Evolutionary conservation across 2,888 invertebrate genomes (phyloP).

Genomic region (Tupiocoris notatus): DNA sequence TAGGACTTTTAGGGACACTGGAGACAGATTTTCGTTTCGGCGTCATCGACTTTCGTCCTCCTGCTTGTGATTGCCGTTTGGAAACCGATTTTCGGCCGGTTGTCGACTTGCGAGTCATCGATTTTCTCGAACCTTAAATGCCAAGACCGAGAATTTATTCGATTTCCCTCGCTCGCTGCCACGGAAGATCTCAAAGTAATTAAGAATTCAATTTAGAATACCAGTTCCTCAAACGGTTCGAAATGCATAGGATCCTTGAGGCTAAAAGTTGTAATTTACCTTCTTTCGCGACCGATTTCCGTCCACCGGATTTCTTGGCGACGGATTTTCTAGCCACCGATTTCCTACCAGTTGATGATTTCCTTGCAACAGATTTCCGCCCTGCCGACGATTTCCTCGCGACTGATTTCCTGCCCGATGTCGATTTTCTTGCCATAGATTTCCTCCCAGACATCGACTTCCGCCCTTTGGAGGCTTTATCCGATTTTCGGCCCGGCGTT

Average conservation of each 20-base stretch:
- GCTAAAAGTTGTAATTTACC: no score
- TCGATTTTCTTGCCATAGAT: not conserved
- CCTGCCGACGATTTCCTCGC: not conserved
- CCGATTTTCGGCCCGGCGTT: not conserved
- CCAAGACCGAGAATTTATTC: no score
- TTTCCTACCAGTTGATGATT: constrained; percentile 1
- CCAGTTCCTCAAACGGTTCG: no score
- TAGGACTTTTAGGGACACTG: not conserved
- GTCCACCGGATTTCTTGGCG: constrained; percentile 11
- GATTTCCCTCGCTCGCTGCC: no score
- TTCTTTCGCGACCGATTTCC: constrained; percentile 27
- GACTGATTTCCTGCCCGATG: not conserved
- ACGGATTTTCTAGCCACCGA: constrained; percentile 15
- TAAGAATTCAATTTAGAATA: no score
- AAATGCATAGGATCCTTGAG: no score
- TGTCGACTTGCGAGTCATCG: not conserved
- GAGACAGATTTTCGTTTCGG: not conserved
- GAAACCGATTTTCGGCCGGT: not conserved
- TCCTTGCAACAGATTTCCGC: not conserved
- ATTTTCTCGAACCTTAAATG: not conserved
- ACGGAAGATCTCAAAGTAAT: no score
- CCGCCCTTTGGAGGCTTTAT: not conserved
- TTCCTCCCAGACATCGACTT: not conserved
- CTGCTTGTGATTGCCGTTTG: constrained; percentile 12
- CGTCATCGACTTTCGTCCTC: constrained; percentile 1